phyloP scores from a whole-genome alignment of 2,113 vertebrate species.

The Sinocyclocheilus anophthalmus region DNA sequence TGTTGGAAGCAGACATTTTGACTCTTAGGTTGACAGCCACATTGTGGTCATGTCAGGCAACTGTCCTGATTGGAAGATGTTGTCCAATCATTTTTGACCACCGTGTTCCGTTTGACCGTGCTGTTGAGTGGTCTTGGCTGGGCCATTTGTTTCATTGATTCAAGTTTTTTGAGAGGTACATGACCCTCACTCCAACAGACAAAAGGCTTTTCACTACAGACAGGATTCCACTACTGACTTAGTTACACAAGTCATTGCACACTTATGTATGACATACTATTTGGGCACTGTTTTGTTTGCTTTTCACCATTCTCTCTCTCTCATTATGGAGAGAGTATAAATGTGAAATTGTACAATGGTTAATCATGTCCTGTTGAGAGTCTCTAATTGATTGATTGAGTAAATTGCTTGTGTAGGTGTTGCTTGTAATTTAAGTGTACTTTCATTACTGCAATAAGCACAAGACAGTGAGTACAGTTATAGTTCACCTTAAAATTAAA shows the following conservation, averaged over 20 bases:
- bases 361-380: slow-evolving; percentile 8
- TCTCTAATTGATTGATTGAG: slow-evolving; percentile 17
- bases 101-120: slow-evolving; percentile 71
- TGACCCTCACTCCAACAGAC: slow-evolving; percentile 41
- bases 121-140: slow-evolving; percentile 66
- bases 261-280: slow-evolving; percentile 23
- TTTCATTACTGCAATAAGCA: background rate
- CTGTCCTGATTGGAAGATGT: slow-evolving; percentile 77
- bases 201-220: slow-evolving; percentile 26
- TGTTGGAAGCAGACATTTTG: slow-evolving; percentile 80
- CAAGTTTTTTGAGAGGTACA: slow-evolving; percentile 31
- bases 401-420: background rate
- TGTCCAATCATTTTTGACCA: slow-evolving; percentile 77
- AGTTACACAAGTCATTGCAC: slow-evolving; percentile 32
- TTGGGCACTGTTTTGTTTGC: slow-evolving; percentile 22
- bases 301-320: background rate
- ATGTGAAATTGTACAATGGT: slow-evolving; percentile 35
- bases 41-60: slow-evolving; percentile 80
- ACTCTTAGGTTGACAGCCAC: slow-evolving; percentile 82
- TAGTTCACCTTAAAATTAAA: no score
- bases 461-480: background rate
- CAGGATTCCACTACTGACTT: slow-evolving; percentile 30
- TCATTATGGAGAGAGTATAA: background rate
- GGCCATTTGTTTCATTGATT: slow-evolving; percentile 55
- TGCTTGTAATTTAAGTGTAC: background rate